Base-by-base conservation (phyloP, 2,888 invertebrate species). In the Drosophila limbata region DNA sequence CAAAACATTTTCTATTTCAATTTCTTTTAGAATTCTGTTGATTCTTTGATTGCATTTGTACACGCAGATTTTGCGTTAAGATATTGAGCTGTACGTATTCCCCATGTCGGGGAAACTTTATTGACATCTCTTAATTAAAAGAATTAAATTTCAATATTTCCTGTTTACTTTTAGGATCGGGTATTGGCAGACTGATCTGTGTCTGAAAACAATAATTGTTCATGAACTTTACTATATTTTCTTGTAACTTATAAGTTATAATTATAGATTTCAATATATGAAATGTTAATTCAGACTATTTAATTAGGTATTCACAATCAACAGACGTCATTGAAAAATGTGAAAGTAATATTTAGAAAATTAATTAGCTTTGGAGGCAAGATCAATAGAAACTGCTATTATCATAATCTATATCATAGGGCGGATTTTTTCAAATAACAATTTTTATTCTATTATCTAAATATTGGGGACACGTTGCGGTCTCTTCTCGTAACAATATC, bases 31-130 rank as follows among this genome's bases (percentile, higher is more conserved):
- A 15, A 33, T 15, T 53, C 45, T 40, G 11, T 11, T 17, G 8
- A 6, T 21, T 8, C 42, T 45, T 51, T 21, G 31, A 42, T 52
- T 70, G 62, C 52, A 68, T 62, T 68, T 57, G 53, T 56, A 4
- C 35, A 48, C 9, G 19, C 48, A 45, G 40, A 70, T 63, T 50
- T 44, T 63, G 39, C 19, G 9, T 31, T n/a, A 19, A 15, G 53
- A 55, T 55, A 19, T 39, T 53, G 61, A 61, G 44, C 51, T 44
- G 21, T 42, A 6, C 15, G 10, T 40, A 17, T 17, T 4, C 10
- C n/a, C 50, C 35, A 33, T 17, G 40, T 15, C 15, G 39, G 19
- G 50, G 25, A 11, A 17, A 50, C 19, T 33, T 35, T 50, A 50
- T n/a, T 9, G 10, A 60, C 3, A 48, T 50, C 19, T 47, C 21